These are phyloP conservation scores for Drosophila repletoides DNA, from an alignment of 1,140 invertebrate species.

Conservation along the genomic window DNA sequence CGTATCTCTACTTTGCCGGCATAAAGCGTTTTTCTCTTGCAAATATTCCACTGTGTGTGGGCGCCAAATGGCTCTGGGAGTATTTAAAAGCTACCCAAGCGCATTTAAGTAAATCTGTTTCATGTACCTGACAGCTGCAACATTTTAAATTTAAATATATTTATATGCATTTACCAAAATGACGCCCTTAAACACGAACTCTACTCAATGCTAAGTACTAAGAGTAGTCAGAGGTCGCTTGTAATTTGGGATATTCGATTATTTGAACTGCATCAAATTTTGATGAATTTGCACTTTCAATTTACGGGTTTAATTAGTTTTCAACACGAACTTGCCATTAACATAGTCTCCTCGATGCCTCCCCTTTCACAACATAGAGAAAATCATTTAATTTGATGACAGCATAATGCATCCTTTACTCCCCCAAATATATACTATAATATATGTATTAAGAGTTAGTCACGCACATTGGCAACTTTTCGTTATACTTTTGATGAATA, in stretches of 20 bases:
- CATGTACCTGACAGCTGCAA: not conserved
- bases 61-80: not conserved
- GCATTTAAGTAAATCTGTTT: slow-evolving; percentile 21
- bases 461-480: not conserved
- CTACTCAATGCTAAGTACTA: too few species aligned
- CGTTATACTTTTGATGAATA: too few species aligned
- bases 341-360: too few species aligned
- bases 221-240: not conserved
- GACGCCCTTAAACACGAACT: too few species aligned
- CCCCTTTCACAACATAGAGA: slow-evolving; percentile 10
- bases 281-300: slow-evolving; percentile 46
- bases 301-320: slow-evolving; percentile 48
- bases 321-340: slow-evolving; percentile 52
- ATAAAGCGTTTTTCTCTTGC: slow-evolving; percentile 54
- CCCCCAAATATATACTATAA: not conserved
- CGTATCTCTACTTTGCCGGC: slow-evolving; percentile 32
- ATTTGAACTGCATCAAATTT: slow-evolving; percentile 23
- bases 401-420: slow-evolving; percentile 1
- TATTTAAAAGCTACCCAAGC: slow-evolving; percentile 16
- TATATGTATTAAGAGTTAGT: not conserved
- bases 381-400: slow-evolving; percentile 41
- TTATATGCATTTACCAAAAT: not conserved
- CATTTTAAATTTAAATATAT: slow-evolving; percentile 3
- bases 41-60: slow-evolving; percentile 34
- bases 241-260: slow-evolving; percentile 9